phyloP scores from a whole-genome alignment of 2,113 vertebrate genomes.

The Cyanocitta stelleri region DNA sequence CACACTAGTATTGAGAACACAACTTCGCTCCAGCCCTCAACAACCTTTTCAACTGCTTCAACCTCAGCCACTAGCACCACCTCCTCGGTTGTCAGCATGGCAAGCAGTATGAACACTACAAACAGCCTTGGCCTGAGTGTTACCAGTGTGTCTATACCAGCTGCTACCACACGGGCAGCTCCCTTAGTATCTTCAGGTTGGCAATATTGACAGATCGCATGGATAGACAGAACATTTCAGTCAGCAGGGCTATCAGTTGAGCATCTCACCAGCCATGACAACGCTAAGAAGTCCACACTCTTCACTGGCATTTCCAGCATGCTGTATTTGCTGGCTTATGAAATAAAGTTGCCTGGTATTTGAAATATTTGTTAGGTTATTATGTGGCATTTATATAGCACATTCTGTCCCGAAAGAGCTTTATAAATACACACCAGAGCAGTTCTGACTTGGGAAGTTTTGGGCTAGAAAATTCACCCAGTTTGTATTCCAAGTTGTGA shows the following conservation, averaged over 20 bases:
- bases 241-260: conserved; percentile 8
- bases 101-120: conserved; percentile 76
- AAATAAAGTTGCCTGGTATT: conserved; percentile 40
- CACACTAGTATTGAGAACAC: conserved; percentile 82
- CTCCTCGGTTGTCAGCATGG: conserved; percentile 73
- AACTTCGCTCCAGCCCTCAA: conserved; percentile 75
- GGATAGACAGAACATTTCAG: conserved; percentile 28
- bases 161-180: conserved; percentile 74
- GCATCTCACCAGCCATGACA: neutral
- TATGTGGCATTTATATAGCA: neutral
- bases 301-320: conserved; percentile 14
- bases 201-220: conserved; percentile 19
- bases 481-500: neutral
- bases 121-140: conserved; percentile 77
- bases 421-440: neutral
- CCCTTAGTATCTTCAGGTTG: conserved; percentile 86
- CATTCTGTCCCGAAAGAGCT: neutral
- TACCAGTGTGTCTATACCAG: conserved; percentile 76
- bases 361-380: conserved; percentile 18
- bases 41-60: conserved; percentile 74
- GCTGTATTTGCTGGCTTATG: neutral
- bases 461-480: neutral
- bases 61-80: conserved; percentile 70
- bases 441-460: neutral
- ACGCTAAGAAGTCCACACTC: neutral